Percentiles rank a stretch among this genome's conserved stretches.
Evolutionary conservation across 2,888 invertebrate species (phyloP).

Genomic region (Aleiodes leptofemur): DNA sequence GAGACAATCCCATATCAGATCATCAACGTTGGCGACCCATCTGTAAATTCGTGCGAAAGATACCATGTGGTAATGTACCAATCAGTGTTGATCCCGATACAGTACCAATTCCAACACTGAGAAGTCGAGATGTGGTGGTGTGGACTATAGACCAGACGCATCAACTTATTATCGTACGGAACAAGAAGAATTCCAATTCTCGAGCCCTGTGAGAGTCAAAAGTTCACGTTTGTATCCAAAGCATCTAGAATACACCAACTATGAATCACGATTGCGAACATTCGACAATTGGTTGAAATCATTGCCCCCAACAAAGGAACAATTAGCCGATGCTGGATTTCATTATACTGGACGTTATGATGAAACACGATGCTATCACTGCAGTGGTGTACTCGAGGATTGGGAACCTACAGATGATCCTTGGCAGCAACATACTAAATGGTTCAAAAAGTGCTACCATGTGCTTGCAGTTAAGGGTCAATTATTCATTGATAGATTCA

Average conservation of each 20-base stretch:
- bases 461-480: slow-evolving; percentile 88
- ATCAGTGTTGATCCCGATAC: slow-evolving; percentile 67
- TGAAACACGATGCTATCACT: slow-evolving; percentile 94
- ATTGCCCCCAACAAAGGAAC: slow-evolving; percentile 87
- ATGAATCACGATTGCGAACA: slow-evolving; percentile 82
- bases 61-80: slow-evolving; percentile 82
- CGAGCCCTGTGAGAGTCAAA: too few species aligned
- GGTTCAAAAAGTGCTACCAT: slow-evolving; percentile 82
- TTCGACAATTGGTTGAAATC: slow-evolving; percentile 89
- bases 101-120: slow-evolving; percentile 47
- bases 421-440: slow-evolving; percentile 88
- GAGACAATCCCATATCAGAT: slow-evolving; percentile 88
- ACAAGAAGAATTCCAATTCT: too few species aligned
- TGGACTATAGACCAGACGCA: too few species aligned
- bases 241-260: slow-evolving; percentile 83
- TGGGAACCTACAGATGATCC: slow-evolving; percentile 95
- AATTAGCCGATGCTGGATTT: slow-evolving; percentile 79
- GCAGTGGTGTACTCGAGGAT: slow-evolving; percentile 94
- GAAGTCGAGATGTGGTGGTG: too few species aligned
- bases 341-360: slow-evolving; percentile 90
- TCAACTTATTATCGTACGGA: too few species aligned
- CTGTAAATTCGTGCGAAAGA: slow-evolving; percentile 85
- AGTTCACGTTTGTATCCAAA: slow-evolving; percentile 74
- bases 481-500: slow-evolving; percentile 83
- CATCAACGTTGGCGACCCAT: slow-evolving; percentile 88